Conservation (phyloP, 2,888 invertebrate species). For the Mimas tiliae region DNA sequence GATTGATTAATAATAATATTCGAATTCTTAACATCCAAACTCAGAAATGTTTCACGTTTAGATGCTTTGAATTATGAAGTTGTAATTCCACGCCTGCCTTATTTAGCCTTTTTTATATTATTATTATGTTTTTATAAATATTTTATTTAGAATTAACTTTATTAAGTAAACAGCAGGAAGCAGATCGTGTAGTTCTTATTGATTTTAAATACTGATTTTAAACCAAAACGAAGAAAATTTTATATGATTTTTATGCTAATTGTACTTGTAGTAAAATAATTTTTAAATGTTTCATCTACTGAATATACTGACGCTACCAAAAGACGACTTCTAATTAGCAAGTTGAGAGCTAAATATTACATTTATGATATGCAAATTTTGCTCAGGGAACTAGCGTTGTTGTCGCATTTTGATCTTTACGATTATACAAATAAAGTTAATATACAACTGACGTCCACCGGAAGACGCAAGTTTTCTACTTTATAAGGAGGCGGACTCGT, state of each 20-base stretch:
- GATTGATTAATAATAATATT: too few species aligned
- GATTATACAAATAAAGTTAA: slow-evolving; percentile 44
- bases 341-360: slow-evolving; percentile 83
- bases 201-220: background rate
- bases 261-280: background rate
- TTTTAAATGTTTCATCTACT: background rate
- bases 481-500: slow-evolving; percentile 56
- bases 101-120: background rate
- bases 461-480: slow-evolving; percentile 56
- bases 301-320: slow-evolving; percentile 62
- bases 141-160: background rate
- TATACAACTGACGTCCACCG: slow-evolving; percentile 39
- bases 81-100: too few species aligned
- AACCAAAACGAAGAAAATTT: background rate
- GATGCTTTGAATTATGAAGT: too few species aligned
- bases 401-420: slow-evolving; percentile 60
- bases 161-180: too few species aligned
- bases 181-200: too few species aligned
- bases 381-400: slow-evolving; percentile 51
- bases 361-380: slow-evolving; percentile 83
- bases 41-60: too few species aligned
- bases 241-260: background rate
- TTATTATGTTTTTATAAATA: background rate
- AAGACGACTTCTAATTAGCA: slow-evolving; percentile 81
- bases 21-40: too few species aligned